Evolutionary conservation across 2,888 invertebrate genomes (phyloP).

Genomic region (Rhagophthalmus giganteus): DNA sequence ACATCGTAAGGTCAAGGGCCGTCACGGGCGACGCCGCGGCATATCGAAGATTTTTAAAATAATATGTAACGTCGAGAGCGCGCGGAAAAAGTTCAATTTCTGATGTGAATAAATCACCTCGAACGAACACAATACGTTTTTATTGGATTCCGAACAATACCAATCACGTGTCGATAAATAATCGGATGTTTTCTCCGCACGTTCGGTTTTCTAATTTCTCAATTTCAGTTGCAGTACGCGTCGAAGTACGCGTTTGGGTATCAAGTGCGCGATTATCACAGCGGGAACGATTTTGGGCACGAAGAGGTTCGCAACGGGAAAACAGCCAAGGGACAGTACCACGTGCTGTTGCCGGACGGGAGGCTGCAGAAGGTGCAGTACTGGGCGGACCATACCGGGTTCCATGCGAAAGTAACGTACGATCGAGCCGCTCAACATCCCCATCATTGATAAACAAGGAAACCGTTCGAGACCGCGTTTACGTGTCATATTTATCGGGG

Average conservation of each 20-base stretch:
- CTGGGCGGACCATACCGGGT: slow-evolving; percentile 75
- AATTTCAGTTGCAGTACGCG: slow-evolving; percentile 50
- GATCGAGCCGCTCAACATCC: slow-evolving; percentile 46
- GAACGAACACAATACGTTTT: too few relatives aligned
- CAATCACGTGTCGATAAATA: too few relatives aligned
- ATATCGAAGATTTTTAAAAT: too few relatives aligned
- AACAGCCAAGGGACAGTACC: slow-evolving; percentile 72
- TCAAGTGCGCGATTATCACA: slow-evolving; percentile 69
- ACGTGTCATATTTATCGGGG: background rate
- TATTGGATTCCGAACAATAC: too few relatives aligned
- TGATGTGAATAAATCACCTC: too few relatives aligned
- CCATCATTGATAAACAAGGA: slow-evolving; percentile 11
- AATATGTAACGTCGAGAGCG: too few relatives aligned
- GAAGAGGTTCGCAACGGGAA: slow-evolving; percentile 70
- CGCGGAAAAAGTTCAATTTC: too few relatives aligned
- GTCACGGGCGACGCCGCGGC: too few relatives aligned
- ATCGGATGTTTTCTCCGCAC: too few relatives aligned
- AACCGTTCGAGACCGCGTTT: background rate
- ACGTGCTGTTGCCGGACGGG: slow-evolving; percentile 78
- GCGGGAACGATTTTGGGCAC: slow-evolving; percentile 78
- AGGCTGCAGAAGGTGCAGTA: slow-evolving; percentile 77
- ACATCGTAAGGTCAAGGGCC: too few relatives aligned
- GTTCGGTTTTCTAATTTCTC: too few relatives aligned
- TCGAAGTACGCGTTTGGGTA: slow-evolving; percentile 64
- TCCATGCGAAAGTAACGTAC: slow-evolving; percentile 77